A percentile compares a stretch with the other conserved stretches of the same genome.
Evolutionary conservation across 1,140 invertebrate genomes (phyloP).

Genomic region (Zaprionus nigranus): DNA sequence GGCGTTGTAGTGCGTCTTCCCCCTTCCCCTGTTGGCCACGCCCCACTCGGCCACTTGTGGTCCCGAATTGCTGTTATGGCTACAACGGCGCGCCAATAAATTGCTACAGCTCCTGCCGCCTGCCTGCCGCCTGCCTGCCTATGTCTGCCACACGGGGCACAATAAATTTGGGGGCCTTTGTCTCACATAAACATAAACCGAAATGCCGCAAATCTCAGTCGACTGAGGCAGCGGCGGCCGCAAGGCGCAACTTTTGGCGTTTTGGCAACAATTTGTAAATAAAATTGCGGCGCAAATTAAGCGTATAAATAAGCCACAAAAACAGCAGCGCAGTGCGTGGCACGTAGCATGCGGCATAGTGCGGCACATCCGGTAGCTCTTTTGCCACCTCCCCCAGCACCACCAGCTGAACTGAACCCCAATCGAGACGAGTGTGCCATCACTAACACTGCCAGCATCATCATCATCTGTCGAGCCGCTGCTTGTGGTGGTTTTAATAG

Average conservation of each 20-base stretch:
- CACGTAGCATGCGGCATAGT: slow-evolving; percentile 10
- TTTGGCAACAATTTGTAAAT: slow-evolving; percentile 80
- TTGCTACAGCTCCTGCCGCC: slow-evolving; percentile 29
- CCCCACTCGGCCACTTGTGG: slow-evolving; percentile 32
- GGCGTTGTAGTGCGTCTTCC: slow-evolving; percentile 50
- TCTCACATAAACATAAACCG: slow-evolving; percentile 73
- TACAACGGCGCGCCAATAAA: slow-evolving; percentile 48
- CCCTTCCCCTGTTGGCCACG: slow-evolving; percentile 7
- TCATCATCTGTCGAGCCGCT: slow-evolving; percentile 21
- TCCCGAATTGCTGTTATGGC: slow-evolving; percentile 12
- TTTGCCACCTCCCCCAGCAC: neutral
- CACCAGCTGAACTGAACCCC: slow-evolving; percentile 29
- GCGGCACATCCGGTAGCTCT: slow-evolving; percentile 53
- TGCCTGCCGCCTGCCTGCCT: slow-evolving; percentile 1
- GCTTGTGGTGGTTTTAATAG: slow-evolving; percentile 42
- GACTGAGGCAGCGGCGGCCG: slow-evolving; percentile 33
- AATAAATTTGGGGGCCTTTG: slow-evolving; percentile 71
- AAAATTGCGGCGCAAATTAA: slow-evolving; percentile 81
- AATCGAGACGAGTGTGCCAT: slow-evolving; percentile 38
- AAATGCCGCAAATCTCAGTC: slow-evolving; percentile 76
- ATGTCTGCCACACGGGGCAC: slow-evolving; percentile 38
- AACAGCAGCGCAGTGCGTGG: slow-evolving; percentile 30
- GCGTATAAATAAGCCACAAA: slow-evolving; percentile 80
- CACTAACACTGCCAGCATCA: slow-evolving; percentile 44
- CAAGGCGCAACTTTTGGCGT: slow-evolving; percentile 67